Percentiles rank a stretch among this genome's conserved stretches.
Conservation (phyloP, 2,888 invertebrate species). For the Odontothrips loti region DNA sequence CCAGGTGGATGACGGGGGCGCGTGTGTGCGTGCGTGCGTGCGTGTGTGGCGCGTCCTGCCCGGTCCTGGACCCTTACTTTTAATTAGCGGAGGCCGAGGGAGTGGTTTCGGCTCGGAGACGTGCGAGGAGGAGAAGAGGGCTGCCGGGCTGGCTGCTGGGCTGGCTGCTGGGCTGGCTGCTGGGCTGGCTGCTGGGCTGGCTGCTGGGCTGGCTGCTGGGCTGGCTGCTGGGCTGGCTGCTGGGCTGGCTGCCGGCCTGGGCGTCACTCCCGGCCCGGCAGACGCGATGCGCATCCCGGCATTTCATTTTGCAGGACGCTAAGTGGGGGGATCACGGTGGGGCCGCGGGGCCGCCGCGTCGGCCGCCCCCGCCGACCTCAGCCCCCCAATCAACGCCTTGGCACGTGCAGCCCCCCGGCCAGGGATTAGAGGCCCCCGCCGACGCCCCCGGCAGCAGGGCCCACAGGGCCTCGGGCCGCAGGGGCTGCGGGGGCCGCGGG, state of each 20-base stretch:
- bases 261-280: too few species aligned
- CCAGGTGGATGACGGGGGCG: neutral
- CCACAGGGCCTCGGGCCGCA: neutral
- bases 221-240: too few species aligned
- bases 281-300: too few species aligned
- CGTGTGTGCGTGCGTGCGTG: neutral
- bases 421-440: neutral
- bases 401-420: slow-evolving; percentile 5
- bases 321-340: too few species aligned
- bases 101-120: neutral
- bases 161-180: too few species aligned
- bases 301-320: too few species aligned
- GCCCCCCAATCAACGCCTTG: slow-evolving; percentile 15
- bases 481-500: too few species aligned
- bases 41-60: neutral
- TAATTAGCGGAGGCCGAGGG: neutral
- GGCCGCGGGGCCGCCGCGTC: neutral
- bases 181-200: too few species aligned
- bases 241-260: too few species aligned
- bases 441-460: neutral
- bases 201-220: too few species aligned
- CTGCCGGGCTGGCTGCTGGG: too few species aligned
- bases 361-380: neutral
- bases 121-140: neutral
- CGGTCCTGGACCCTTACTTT: slow-evolving; percentile 3